Evolutionary conservation across 2,888 invertebrate genomes (phyloP).

Genomic region (Mesopsocus fuscifrons): DNA sequence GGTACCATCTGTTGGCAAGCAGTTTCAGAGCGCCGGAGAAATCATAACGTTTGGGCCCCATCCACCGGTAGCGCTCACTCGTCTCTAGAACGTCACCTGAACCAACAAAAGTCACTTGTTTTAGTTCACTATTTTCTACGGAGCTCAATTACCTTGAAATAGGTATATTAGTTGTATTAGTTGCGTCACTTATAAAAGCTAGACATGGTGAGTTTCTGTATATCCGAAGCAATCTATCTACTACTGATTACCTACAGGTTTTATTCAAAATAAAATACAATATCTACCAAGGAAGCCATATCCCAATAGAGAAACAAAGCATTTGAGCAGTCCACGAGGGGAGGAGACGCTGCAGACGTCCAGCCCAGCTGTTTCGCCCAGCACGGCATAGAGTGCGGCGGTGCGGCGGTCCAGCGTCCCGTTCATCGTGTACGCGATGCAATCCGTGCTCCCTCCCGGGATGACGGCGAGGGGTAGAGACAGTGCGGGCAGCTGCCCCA

Average conservation of each 20-base stretch:
- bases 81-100: constrained; percentile 64
- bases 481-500: constrained; percentile 29
- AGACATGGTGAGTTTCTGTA: too few relatives aligned
- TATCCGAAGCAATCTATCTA: too few relatives aligned
- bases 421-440: constrained; percentile 57
- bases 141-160: too few relatives aligned
- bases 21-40: constrained; percentile 53
- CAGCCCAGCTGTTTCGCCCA: constrained; percentile 51
- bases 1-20: constrained; percentile 39
- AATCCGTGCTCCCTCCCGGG: constrained; percentile 58
- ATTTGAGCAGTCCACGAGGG: constrained; percentile 35
- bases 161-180: too few relatives aligned
- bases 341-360: constrained; percentile 57
- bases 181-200: too few relatives aligned
- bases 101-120: too few relatives aligned
- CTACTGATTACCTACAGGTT: too few relatives aligned
- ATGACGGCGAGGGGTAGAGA: constrained; percentile 43
- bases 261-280: too few relatives aligned
- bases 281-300: constrained; percentile 76
- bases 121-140: too few relatives aligned
- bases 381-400: constrained; percentile 61
- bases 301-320: constrained; percentile 57
- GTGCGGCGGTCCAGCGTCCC: constrained; percentile 64
- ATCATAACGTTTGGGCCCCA: constrained; percentile 70
- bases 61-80: constrained; percentile 65